Conservation (phyloP, 1,140 invertebrate species). For the Diprion similis region DNA sequence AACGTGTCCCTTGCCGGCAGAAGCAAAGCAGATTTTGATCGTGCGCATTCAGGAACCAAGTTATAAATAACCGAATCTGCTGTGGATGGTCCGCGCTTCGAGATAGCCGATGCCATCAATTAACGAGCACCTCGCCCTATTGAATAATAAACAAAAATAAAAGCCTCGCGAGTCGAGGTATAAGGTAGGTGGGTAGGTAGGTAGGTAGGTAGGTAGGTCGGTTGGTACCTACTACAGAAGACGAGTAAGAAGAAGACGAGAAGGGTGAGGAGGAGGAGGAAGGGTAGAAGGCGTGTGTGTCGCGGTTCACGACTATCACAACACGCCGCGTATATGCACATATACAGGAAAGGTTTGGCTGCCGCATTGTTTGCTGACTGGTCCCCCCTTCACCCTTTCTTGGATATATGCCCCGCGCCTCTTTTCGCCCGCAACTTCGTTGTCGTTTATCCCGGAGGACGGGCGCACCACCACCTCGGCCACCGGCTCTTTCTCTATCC, state of each 20-base stretch:
- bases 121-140: conserved; percentile 56
- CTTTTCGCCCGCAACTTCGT: conserved; percentile 24
- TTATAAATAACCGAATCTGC: conserved; percentile 55
- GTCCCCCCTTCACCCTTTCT: conserved; percentile 36
- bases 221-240: conserved; percentile 29
- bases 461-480: conserved; percentile 26
- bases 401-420: conserved; percentile 28
- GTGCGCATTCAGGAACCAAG: conserved; percentile 52
- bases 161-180: conserved; percentile 18
- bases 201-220: too few relatives aligned
- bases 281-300: conserved; percentile 22
- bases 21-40: conserved; percentile 58
- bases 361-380: conserved; percentile 44
- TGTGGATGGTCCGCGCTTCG: conserved; percentile 26
- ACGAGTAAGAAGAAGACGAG: conserved; percentile 32
- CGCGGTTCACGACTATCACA: background rate
- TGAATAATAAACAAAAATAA: conserved; percentile 59
- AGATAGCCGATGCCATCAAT: conserved; percentile 52
- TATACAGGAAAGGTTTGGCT: conserved; percentile 27
- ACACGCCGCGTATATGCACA: background rate
- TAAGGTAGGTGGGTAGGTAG: too few relatives aligned
- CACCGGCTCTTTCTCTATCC: conserved; percentile 18
- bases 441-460: conserved; percentile 22
- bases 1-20: conserved; percentile 29
- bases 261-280: conserved; percentile 16